These are phyloP conservation scores for Drosophila formosana DNA, from an alignment of 2,888 invertebrate genomes.

Conservation along the genomic window DNA sequence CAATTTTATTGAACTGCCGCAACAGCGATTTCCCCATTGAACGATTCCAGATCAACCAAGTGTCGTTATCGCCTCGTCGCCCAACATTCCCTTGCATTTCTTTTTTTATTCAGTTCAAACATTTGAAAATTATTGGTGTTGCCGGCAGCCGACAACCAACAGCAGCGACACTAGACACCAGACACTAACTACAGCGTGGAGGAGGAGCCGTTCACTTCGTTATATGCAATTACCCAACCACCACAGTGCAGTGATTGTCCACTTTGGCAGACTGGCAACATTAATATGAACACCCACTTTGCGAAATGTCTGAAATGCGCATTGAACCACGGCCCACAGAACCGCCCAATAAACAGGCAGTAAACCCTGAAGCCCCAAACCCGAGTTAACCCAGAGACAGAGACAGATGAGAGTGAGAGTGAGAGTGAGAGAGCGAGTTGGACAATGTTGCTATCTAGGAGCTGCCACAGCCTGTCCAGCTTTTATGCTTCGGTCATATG, in stretches of 20 bases:
- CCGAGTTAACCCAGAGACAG: no score
- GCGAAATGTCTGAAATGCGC: slow-evolving; percentile 22
- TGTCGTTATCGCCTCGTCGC: slow-evolving; percentile 1
- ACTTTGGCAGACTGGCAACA: slow-evolving; percentile 57
- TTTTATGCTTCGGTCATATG: slow-evolving; percentile 62
- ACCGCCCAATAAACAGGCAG: slow-evolving; percentile 72
- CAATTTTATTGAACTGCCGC: no score
- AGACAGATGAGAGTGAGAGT: not conserved
- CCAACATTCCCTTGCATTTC: slow-evolving; percentile 4
- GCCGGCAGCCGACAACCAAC: slow-evolving; percentile 28
- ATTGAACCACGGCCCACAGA: slow-evolving; percentile 43
- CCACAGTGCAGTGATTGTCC: slow-evolving; percentile 69
- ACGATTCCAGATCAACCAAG: not conserved
- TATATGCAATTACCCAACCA: slow-evolving; percentile 68
- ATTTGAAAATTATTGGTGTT: slow-evolving; percentile 59
- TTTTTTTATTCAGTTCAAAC: slow-evolving; percentile 32
- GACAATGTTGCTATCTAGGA: slow-evolving; percentile 5
- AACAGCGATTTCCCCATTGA: no score
- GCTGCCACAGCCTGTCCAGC: slow-evolving; percentile 15
- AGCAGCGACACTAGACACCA: not conserved
- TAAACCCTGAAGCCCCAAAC: slow-evolving; percentile 16
- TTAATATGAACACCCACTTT: slow-evolving; percentile 36
- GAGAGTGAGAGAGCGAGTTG: not conserved
- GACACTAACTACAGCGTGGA: not conserved
- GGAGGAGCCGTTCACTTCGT: slow-evolving; percentile 27